These are phyloP conservation scores for Diaperis boleti DNA, from an alignment of 2,888 invertebrate genomes.

Conservation along the genomic window DNA sequence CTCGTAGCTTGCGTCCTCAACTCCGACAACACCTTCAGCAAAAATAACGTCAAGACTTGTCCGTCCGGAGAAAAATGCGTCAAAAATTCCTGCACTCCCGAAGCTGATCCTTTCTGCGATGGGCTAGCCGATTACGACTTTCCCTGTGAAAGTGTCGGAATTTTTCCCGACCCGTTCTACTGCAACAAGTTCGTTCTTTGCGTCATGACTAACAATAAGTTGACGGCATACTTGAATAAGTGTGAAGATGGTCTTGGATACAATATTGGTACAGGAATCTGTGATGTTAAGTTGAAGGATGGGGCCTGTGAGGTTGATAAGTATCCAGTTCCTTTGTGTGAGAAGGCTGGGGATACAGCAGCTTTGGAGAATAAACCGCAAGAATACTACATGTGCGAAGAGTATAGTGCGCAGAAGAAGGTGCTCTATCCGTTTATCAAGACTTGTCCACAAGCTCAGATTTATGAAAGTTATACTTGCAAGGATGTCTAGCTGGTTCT, in stretches of 20 bases:
- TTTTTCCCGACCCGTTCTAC: slow-evolving; percentile 43
- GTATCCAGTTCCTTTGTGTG: slow-evolving; percentile 44
- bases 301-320: slow-evolving; percentile 30
- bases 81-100: background rate
- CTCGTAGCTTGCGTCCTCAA: slow-evolving; percentile 5
- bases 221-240: slow-evolving; percentile 16
- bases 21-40: slow-evolving; percentile 1
- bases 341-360: slow-evolving; percentile 32
- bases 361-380: slow-evolving; percentile 44
- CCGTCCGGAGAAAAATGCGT: slow-evolving; percentile 3
- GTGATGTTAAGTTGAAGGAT: slow-evolving; percentile 33
- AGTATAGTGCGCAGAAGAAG: slow-evolving; percentile 26
- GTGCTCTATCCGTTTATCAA: slow-evolving; percentile 15
- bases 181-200: slow-evolving; percentile 45
- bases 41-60: slow-evolving; percentile 1
- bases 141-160: slow-evolving; percentile 13
- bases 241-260: slow-evolving; percentile 42
- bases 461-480: slow-evolving; percentile 5
- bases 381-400: slow-evolving; percentile 48
- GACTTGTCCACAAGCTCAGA: slow-evolving; percentile 2
- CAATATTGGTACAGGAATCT: slow-evolving; percentile 42
- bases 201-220: slow-evolving; percentile 18
- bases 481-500: background rate
- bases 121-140: slow-evolving; percentile 3
- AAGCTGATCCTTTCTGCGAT: slow-evolving; percentile 9